Conservation (phyloP, 64 coral and sea anemone species). For the Trachythela sp. region DNA sequence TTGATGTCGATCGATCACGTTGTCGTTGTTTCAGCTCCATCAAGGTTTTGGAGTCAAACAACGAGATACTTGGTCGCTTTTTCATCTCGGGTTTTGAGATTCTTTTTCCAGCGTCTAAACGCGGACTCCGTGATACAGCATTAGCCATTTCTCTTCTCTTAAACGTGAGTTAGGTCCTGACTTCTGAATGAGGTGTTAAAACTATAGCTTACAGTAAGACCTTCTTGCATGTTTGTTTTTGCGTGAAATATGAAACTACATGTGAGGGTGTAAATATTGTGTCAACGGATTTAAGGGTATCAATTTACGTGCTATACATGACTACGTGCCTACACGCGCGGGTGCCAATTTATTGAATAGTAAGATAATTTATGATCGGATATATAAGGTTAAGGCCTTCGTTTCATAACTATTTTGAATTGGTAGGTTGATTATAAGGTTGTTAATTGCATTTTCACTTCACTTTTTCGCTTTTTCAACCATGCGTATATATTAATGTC, state of each 20-base stretch:
- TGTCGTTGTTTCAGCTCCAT: background rate
- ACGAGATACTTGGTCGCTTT: background rate
- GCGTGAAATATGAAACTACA: conserved; percentile 11
- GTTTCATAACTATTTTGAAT: no score
- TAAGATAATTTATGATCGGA: no score
- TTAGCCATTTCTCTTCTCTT: background rate
- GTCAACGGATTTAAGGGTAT: background rate
- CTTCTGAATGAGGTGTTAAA: background rate
- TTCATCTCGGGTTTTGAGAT: background rate
- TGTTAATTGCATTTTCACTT: no score
- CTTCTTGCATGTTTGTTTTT: background rate
- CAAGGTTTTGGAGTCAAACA: background rate
- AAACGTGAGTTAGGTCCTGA: background rate
- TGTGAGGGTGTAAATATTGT: background rate
- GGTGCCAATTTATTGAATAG: no score
- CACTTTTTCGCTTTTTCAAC: no score
- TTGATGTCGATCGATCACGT: background rate
- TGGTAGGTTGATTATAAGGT: no score
- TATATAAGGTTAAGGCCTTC: no score
- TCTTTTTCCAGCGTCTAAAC: conserved; percentile 6
- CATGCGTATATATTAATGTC: no score
- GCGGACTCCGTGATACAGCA: background rate
- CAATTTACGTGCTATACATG: background rate
- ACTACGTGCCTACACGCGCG: no score
- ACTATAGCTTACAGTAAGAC: background rate